Conservation (phyloP, 2,888 invertebrate genomes). For the Diarsia mendica region DNA sequence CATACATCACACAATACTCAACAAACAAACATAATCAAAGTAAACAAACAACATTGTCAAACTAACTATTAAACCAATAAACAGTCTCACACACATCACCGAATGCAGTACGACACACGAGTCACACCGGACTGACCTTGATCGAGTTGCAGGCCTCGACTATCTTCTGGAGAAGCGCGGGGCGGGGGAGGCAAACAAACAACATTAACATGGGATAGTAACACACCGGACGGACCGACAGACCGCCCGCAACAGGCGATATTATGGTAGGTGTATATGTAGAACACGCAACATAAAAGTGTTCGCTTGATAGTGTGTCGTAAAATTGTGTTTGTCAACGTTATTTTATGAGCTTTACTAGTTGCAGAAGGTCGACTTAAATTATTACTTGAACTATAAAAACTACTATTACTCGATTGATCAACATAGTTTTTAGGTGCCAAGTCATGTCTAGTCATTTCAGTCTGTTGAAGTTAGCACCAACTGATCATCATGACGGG, state of each 20-base stretch:
- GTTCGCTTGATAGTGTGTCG: constrained; percentile 45
- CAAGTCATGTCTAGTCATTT: background rate
- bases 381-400: background rate
- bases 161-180: constrained; percentile 94
- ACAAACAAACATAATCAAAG: constrained; percentile 23
- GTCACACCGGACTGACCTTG: constrained; percentile 92
- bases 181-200: constrained; percentile 84
- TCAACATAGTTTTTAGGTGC: too few relatives aligned
- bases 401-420: too few relatives aligned
- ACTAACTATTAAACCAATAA: constrained; percentile 61
- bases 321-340: constrained; percentile 22
- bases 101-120: constrained; percentile 64
- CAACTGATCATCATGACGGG: background rate
- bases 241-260: constrained; percentile 38
- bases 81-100: constrained; percentile 67
- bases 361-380: background rate
- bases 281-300: constrained; percentile 63
- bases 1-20: constrained; percentile 13
- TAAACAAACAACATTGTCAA: constrained; percentile 31
- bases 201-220: constrained; percentile 77
- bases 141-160: constrained; percentile 98
- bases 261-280: constrained; percentile 7
- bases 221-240: constrained; percentile 48
- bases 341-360: constrained; percentile 41
- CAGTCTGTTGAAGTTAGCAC: background rate